These are phyloP conservation scores for Spatula clypeata DNA, from an alignment of 2,797 vertebrate genomes.

Conservation along the genomic window DNA sequence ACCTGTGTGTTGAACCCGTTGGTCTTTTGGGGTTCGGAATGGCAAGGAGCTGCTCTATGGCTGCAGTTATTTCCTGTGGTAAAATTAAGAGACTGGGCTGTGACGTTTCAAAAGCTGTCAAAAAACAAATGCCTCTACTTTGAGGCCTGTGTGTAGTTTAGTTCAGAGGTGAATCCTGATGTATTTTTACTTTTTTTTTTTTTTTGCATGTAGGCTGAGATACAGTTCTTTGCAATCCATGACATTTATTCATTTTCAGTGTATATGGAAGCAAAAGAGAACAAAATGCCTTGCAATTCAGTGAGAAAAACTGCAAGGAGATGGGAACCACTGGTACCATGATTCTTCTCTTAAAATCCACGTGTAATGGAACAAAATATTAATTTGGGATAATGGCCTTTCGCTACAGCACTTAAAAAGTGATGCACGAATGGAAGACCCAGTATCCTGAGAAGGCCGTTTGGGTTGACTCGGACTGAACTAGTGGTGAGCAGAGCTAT, in stretches of 20 bases:
- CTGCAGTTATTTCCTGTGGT: background rate
- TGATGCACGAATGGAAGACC: background rate
- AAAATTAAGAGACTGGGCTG: accelerated
- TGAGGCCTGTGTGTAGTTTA: background rate
- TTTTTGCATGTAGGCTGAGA: background rate
- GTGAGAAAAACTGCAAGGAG: background rate
- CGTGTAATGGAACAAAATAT: background rate
- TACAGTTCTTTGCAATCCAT: background rate
- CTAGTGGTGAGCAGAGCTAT: background rate
- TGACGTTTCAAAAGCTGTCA: background rate
- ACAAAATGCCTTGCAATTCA: accelerated
- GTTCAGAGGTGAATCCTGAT: background rate
- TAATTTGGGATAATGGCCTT: background rate
- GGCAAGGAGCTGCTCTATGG: background rate
- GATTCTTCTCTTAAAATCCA: background rate
- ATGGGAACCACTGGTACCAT: accelerated
- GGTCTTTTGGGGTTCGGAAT: background rate
- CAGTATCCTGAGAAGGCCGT: accelerated
- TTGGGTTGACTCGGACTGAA: background rate
- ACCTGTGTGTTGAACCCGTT: background rate
- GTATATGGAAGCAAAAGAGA: background rate
- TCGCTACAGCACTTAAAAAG: background rate
- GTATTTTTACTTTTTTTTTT: background rate
- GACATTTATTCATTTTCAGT: background rate
- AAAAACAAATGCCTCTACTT: background rate